These are phyloP conservation scores for Plectus sambesii DNA, from an alignment of 1,140 invertebrate genomes.

Conservation along the genomic window DNA sequence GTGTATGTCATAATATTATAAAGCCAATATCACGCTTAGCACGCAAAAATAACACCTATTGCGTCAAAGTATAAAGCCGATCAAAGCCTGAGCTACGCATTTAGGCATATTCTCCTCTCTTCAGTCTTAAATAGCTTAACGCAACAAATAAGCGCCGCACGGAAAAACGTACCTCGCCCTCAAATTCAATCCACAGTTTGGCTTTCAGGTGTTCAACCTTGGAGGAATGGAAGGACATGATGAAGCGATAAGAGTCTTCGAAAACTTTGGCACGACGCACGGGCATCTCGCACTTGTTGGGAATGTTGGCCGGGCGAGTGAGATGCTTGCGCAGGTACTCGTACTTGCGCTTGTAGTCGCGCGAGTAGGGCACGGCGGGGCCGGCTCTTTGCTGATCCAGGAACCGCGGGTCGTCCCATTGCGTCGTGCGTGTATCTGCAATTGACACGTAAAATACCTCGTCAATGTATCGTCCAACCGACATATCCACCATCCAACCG, in stretches of 20 bases:
- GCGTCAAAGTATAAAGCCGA: too few species aligned
- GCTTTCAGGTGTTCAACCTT: constrained; percentile 80
- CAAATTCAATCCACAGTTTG: constrained; percentile 96
- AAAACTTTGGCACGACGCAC: constrained; percentile 72
- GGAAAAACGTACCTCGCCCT: constrained; percentile 66
- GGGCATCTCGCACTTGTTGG: constrained; percentile 96
- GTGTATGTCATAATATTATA: too few species aligned
- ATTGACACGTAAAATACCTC: too few species aligned
- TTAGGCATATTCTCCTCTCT: too few species aligned
- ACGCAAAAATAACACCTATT: too few species aligned
- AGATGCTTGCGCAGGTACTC: constrained; percentile 32
- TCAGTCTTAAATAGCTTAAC: background rate
- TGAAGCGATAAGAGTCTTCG: constrained; percentile 75
- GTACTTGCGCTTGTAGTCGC: constrained; percentile 88
- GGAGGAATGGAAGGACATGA: constrained; percentile 71
- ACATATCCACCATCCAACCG: too few species aligned
- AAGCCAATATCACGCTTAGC: too few species aligned
- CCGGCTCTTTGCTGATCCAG: constrained; percentile 91
- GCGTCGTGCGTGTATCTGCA: constrained; percentile 85
- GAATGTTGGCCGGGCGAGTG: constrained; percentile 66
- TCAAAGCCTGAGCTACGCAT: too few species aligned
- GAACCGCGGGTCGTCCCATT: constrained; percentile 96
- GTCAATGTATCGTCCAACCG: too few species aligned
- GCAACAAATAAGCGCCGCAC: background rate
- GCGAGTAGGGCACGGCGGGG: constrained; percentile 80